Percentiles rank a stretch among this genome's conserved stretches.
phyloP scores from a whole-genome alignment of 2,113 vertebrate genomes.

The Scomber scombrus region DNA sequence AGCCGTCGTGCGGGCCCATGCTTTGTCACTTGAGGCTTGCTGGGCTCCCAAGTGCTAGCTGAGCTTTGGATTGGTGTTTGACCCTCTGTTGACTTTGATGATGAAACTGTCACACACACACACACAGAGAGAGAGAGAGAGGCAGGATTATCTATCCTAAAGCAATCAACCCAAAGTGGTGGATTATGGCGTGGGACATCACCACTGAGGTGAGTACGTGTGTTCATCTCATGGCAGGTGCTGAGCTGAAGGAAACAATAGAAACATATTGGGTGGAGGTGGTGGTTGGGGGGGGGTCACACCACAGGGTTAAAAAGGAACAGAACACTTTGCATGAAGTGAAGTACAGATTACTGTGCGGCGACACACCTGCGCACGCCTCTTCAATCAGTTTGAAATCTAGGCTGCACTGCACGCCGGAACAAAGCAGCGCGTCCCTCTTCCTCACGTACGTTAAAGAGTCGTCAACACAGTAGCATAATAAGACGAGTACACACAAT shows the following conservation, averaged over 20 bases:
- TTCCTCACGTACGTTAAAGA: conserved; percentile 23
- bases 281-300: background rate
- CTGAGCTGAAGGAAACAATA: conserved; percentile 34
- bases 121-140: background rate
- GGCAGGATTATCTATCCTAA: conserved; percentile 23
- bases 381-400: background rate
- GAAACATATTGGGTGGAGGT: background rate
- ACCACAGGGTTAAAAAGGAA: conserved; percentile 24
- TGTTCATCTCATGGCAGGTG: conserved; percentile 56
- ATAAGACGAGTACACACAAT: conserved; percentile 85
- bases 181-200: conserved; percentile 20
- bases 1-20: too few relatives aligned
- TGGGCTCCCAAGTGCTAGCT: conserved; percentile 29
- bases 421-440: conserved; percentile 16
- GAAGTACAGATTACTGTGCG: conserved; percentile 24
- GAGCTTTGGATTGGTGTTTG: conserved; percentile 19
- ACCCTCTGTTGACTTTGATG: conserved; percentile 30
- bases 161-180: conserved; percentile 46
- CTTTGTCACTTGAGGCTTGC: conserved; percentile 21
- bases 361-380: conserved; percentile 1
- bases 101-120: conserved; percentile 6
- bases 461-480: conserved; percentile 89
- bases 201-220: conserved; percentile 20
- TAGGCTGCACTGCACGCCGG: conserved; percentile 20
- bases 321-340: conserved; percentile 11